phyloP scores from a whole-genome alignment of 2,888 invertebrate species.

The Xestia xanthographa region DNA sequence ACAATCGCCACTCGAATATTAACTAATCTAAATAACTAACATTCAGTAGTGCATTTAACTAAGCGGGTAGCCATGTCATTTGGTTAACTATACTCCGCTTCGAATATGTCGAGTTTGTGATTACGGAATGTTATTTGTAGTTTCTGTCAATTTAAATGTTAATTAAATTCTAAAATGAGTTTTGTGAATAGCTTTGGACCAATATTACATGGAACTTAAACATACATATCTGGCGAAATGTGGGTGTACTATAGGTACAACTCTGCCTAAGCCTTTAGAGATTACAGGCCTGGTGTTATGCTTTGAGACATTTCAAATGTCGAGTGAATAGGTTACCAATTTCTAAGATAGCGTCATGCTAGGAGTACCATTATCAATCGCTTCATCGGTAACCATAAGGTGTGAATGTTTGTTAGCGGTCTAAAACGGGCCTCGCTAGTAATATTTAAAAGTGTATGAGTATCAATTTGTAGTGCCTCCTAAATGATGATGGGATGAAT shows the following conservation, averaged over 20 bases:
- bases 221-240: not conserved
- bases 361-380: not conserved
- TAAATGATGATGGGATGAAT: not conserved
- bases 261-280: not conserved
- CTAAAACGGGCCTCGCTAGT: too few species aligned
- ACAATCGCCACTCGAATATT: constrained; percentile 10
- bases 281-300: not conserved
- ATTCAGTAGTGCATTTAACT: constrained; percentile 36
- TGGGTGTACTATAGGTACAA: not conserved
- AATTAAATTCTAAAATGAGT: not conserved
- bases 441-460: too few species aligned
- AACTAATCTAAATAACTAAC: constrained; percentile 25
- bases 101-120: not conserved
- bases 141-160: not conserved
- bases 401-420: too few species aligned
- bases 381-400: too few species aligned
- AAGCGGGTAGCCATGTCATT: constrained; percentile 33
- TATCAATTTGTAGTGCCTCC: not conserved
- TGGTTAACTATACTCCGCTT: constrained; percentile 7
- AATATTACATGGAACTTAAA: not conserved
- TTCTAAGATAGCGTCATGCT: not conserved
- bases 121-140: constrained; percentile 8
- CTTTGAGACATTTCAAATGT: not conserved
- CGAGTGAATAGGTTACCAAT: not conserved
- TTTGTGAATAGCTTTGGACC: not conserved